Base-by-base conservation (phyloP, 2,888 invertebrate genomes). In the Idaea dimidiata region DNA sequence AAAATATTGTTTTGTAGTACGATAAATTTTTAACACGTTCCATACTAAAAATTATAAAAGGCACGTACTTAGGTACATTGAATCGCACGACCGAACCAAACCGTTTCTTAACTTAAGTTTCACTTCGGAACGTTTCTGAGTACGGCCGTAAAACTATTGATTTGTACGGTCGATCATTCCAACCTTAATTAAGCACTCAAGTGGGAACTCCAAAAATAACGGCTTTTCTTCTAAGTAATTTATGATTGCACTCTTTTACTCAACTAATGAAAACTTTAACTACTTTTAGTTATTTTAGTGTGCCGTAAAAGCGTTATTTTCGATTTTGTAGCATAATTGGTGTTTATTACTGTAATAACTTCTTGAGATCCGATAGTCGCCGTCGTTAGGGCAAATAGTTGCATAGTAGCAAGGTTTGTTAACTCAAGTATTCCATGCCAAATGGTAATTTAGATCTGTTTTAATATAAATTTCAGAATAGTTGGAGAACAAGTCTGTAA, bases 381-480 rank as follows among this genome's bases (percentile, higher is more conserved):
- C 18, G 8, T 1, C 18, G 18, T 56, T 5, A 56, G 18, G 14
- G 56, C 56, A 56, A 56, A 56, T 56, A 56, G 18, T 56, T 17
- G 56, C 56, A 56, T 56, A 56, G 56, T 56, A 56, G 56, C 18
- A 6, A 10, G 17, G 56, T 43, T 14, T 43, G 43, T 43, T 18
- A 17, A 56, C 56, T 56, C 56, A 18, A 56, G 56, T 56, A 56
- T 56, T 56, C 56, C 56, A 56, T 56, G 56, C 56, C 18, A 56
- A 17, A 18, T 56, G 56, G 56, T 56, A 56, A 18, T 56, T 56
- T 56, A 56, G 56, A 56, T 56, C 56, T 17, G 56, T 56, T 18
- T 18, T 18, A 18, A 56, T 43, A 56, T 56, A 56, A 56, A 17
- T 56, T 56, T 56, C 56, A 10, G 18, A 56, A 56, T 18, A 56